Evolutionary conservation across 2,797 vertebrate genomes (phyloP).

Genomic region (Hozukius guyotensis): DNA sequence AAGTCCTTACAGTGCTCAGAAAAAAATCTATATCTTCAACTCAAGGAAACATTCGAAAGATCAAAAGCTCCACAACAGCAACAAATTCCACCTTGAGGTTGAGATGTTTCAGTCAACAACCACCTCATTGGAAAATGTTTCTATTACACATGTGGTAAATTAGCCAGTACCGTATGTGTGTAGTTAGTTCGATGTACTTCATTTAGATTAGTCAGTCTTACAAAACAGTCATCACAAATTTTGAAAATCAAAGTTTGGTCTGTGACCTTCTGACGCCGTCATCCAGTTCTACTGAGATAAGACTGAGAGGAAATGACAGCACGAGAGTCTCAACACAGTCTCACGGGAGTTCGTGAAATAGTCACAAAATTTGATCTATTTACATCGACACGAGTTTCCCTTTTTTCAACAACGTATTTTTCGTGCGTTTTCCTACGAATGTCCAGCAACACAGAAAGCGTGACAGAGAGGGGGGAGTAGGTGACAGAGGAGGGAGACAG

Average conservation of each 20-base stretch:
- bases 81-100: neutral
- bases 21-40: too few species aligned
- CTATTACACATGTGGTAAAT: too few species aligned
- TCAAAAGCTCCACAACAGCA: neutral
- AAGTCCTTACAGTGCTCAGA: too few species aligned
- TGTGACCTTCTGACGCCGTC: neutral
- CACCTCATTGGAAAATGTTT: neutral
- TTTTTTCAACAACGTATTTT: too few species aligned
- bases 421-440: too few species aligned
- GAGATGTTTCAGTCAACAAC: neutral
- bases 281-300: neutral
- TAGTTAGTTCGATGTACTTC: neutral
- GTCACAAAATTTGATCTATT: too few species aligned
- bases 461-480: conserved; percentile 23
- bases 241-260: neutral
- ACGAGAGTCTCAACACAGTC: too few species aligned
- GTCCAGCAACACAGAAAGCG: neutral
- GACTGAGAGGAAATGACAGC: neutral
- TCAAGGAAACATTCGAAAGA: neutral
- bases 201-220: neutral
- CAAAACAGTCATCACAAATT: neutral
- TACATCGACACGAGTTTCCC: too few species aligned
- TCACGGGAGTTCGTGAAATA: too few species aligned
- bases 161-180: neutral
- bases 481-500: conserved; percentile 18